Evolutionary conservation across 2,888 invertebrate genomes (phyloP).

Genomic region (Scelioninae gen. 1): DNA sequence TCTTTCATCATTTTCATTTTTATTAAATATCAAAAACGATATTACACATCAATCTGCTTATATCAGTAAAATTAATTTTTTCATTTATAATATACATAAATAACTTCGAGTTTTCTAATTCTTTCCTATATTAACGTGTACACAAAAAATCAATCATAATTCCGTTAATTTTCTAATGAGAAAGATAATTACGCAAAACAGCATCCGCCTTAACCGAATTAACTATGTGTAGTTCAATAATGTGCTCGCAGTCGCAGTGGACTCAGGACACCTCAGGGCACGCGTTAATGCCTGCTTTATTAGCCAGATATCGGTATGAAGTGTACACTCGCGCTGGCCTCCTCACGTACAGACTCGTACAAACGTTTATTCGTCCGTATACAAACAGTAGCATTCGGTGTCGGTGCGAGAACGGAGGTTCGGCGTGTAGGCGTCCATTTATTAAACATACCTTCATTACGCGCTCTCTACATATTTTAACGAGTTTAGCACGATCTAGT

Average conservation of each 20-base stretch:
- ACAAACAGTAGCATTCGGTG: constrained; percentile 61
- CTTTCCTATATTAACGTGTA: too few relatives aligned
- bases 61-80: too few relatives aligned
- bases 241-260: constrained; percentile 24
- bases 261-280: constrained; percentile 42
- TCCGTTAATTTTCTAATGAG: too few relatives aligned
- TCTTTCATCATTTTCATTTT: too few relatives aligned
- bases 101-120: too few relatives aligned
- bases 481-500: constrained; percentile 74
- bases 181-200: too few relatives aligned
- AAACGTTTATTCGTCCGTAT: constrained; percentile 63
- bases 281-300: constrained; percentile 67
- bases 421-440: constrained; percentile 74
- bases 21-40: too few relatives aligned
- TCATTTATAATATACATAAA: too few relatives aligned
- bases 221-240: constrained; percentile 44
- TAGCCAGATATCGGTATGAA: constrained; percentile 67
- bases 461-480: constrained; percentile 79
- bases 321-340: constrained; percentile 49
- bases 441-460: constrained; percentile 83
- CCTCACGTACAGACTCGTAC: constrained; percentile 53
- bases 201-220: constrained; percentile 37
- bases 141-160: too few relatives aligned
- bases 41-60: too few relatives aligned
- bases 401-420: constrained; percentile 61